Conservation (phyloP, 1,140 invertebrate genomes). For the Colletes gigas region DNA sequence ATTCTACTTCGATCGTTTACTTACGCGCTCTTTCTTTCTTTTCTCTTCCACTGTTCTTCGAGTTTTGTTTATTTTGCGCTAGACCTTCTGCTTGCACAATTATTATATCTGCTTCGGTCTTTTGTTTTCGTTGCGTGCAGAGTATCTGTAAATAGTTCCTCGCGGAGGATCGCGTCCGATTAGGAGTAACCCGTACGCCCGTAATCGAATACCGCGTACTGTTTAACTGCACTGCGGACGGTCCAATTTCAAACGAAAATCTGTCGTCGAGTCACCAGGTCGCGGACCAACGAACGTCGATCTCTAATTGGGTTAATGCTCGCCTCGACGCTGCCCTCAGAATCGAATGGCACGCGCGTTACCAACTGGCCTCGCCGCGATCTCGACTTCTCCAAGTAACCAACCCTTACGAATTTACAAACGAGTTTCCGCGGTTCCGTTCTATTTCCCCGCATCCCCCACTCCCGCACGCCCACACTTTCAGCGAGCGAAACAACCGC, state of each 20-base stretch:
- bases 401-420: neutral
- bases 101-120: too few species aligned
- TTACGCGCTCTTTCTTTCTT: too few species aligned
- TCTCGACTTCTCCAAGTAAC: neutral
- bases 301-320: neutral
- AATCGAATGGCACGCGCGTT: neutral
- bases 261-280: neutral
- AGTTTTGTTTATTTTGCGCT: too few species aligned
- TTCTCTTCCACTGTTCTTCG: too few species aligned
- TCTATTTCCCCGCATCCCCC: neutral
- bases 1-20: neutral
- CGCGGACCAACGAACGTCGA: neutral
- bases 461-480: neutral
- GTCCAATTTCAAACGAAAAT: conserved; percentile 1
- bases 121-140: too few species aligned
- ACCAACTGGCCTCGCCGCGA: too few species aligned
- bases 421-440: neutral
- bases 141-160: too few species aligned
- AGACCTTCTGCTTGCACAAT: too few species aligned
- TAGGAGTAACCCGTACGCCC: too few species aligned
- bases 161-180: too few species aligned
- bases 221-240: conserved; percentile 20
- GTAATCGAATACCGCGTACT: too few species aligned
- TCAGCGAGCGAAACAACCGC: neutral
- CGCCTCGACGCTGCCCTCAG: neutral